Percentiles rank a stretch among this genome's conserved stretches.
Evolutionary conservation across 2,888 invertebrate species (phyloP).

Genomic region (Ischnus inquisitorius): DNA sequence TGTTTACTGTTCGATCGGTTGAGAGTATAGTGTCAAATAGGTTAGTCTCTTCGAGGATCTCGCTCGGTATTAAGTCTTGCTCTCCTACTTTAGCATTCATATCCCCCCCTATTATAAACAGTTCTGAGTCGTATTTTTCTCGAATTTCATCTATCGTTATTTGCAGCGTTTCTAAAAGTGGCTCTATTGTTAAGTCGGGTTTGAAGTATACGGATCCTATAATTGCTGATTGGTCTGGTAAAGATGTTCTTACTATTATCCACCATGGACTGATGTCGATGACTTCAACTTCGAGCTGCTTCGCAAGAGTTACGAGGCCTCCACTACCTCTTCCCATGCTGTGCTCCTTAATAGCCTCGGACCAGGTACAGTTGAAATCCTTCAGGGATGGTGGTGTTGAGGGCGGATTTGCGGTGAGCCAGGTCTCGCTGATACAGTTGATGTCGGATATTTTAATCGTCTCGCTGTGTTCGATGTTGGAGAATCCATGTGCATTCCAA

Average conservation of each 20-base stretch:
- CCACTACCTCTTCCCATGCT: conserved; percentile 9
- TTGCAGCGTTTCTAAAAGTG: conserved; percentile 28
- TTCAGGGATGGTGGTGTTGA: background rate
- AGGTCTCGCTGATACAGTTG: conserved; percentile 13
- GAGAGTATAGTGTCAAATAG: background rate
- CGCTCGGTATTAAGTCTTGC: conserved; percentile 10
- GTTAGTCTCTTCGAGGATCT: conserved; percentile 16
- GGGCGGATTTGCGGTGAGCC: conserved; percentile 14
- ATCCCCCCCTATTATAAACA: conserved; percentile 19
- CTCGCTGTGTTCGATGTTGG: conserved; percentile 17
- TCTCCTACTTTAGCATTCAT: conserved; percentile 25
- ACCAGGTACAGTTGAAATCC: conserved; percentile 3
- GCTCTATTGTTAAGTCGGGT: background rate
- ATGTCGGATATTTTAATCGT: background rate
- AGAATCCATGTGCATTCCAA: conserved; percentile 43
- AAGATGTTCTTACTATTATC: conserved; percentile 21
- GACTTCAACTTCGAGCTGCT: background rate
- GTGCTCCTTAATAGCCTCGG: conserved; percentile 20
- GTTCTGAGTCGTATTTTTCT: background rate
- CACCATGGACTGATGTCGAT: conserved; percentile 42
- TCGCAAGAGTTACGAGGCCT: background rate
- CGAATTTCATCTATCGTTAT: conserved; percentile 8
- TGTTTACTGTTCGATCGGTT: conserved; percentile 5
- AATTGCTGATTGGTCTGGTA: conserved; percentile 10
- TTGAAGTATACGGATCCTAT: conserved; percentile 32